Base-by-base conservation (phyloP, 2,113 vertebrate species). In the Cebidichthys violaceus region DNA sequence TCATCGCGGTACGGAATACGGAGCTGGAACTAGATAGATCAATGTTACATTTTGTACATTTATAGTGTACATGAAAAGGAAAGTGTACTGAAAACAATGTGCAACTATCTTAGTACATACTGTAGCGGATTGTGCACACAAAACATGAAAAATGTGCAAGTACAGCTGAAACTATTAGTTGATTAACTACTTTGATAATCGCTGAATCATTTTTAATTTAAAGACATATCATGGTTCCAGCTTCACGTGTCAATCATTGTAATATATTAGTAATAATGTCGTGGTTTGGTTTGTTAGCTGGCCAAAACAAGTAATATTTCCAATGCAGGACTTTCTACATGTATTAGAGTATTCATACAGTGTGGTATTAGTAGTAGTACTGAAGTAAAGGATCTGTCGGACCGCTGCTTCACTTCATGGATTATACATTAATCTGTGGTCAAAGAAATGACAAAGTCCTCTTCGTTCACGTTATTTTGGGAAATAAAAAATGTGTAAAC, bases 401-500 rank as follows among this genome's bases (percentile, higher is more conserved):
- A n/a, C n/a, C n/a, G n/a, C n/a, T n/a, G 31, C 15, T 62, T 62
- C 33, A 20, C 4, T 20, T 37, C 9, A n/a, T 24, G n/a, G 2
- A 6, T 17, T 3, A 18, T 8, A 15, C 14, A 65, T 24, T 0
- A 14, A 45, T 18, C 6, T 27, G 6, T 4, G 2, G 37, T 4
- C 6, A 52, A 5, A 35, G 5, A 35, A n/a, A 33, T n/a, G 29
- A 54, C 24, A 15, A 67, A 10, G 5, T 67, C 11, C 20, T 22
- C 17, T 10, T 13, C 18, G n/a, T 9, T 10, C 17, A 15, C 35
- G 37, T 55, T 5, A 27, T 33, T 4, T 13, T 14, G 4, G 2
- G 9, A 14, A 47, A 1, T 9, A 18, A 11, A 43, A 43, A 3
- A 10, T 0, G 57, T 66, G 80, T 86, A 82, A 80, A 86, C 93